phyloP scores from a whole-genome alignment of 1,140 invertebrate genomes.

The Ptiloglossa arizonensis region DNA sequence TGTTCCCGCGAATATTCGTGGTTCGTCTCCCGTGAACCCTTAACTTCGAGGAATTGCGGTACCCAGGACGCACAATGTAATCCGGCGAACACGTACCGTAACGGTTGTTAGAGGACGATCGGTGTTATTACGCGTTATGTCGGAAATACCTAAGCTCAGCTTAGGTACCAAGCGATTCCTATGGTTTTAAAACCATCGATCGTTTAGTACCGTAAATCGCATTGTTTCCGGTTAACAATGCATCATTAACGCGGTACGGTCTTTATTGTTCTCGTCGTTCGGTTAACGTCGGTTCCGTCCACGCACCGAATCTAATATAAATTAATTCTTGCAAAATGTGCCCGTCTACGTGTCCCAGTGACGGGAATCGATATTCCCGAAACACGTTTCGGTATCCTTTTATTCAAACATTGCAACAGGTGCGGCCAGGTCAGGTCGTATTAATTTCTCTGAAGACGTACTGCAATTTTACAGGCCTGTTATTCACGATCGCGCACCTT shows the following conservation, averaged over 20 bases:
- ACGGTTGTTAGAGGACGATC: constrained; percentile 5
- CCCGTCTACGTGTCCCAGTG: no score
- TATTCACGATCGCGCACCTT: constrained; percentile 42
- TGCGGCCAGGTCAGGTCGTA: constrained; percentile 16
- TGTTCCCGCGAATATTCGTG: constrained; percentile 5
- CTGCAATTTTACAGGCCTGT: constrained; percentile 34
- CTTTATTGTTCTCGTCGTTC: not conserved
- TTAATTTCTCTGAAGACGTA: constrained; percentile 28
- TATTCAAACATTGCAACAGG: constrained; percentile 22
- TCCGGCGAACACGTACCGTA: constrained; percentile 3
- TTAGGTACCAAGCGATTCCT: not conserved
- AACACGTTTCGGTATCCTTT: not conserved
- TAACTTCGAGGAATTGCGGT: not conserved
- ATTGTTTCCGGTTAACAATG: constrained; percentile 16
- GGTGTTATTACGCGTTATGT: not conserved
- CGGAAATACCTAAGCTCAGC: not conserved
- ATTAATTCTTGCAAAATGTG: no score
- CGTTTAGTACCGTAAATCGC: not conserved
- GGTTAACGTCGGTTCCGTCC: no score
- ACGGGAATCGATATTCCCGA: not conserved
- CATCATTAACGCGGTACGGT: not conserved
- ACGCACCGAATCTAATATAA: no score
- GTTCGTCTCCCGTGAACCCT: not conserved
- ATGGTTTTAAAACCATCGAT: not conserved
- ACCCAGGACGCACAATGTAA: constrained; percentile 13